Evolutionary conservation across 2,888 invertebrate genomes (phyloP).

Genomic region (Eupithecia dodoneata): DNA sequence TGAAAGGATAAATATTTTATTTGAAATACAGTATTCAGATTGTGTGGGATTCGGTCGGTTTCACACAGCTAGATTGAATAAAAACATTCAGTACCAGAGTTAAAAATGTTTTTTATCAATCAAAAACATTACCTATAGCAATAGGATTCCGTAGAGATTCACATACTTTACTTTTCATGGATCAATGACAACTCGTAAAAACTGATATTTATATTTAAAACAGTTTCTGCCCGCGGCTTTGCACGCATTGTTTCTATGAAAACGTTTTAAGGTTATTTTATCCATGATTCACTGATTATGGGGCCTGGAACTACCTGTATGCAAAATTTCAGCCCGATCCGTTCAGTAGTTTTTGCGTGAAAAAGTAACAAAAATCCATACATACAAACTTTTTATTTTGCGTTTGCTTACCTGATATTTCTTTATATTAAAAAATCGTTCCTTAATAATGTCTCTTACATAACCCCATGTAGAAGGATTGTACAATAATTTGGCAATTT

Average conservation of each 20-base stretch:
- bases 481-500: constrained; percentile 66
- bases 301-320: too few species aligned
- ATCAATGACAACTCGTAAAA: not conserved
- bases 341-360: too few species aligned
- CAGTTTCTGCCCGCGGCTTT: too few species aligned
- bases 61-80: not conserved
- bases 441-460: constrained; percentile 59
- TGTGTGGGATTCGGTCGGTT: not conserved
- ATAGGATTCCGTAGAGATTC: not conserved
- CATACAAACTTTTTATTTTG: too few species aligned
- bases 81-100: not conserved
- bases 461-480: constrained; percentile 63
- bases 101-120: not conserved
- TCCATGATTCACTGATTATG: too few species aligned
- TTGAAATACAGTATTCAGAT: not conserved
- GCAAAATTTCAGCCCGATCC: too few species aligned
- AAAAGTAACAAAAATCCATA: too few species aligned
- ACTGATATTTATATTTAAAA: too few species aligned
- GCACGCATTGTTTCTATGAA: too few species aligned
- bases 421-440: constrained; percentile 48
- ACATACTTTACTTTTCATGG: not conserved
- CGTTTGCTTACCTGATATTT: too few species aligned
- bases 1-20: not conserved
- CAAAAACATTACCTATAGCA: not conserved
- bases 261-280: too few species aligned